phyloP scores from a whole-genome alignment of 1,140 invertebrate genomes.

The Lepidurus couesii region DNA sequence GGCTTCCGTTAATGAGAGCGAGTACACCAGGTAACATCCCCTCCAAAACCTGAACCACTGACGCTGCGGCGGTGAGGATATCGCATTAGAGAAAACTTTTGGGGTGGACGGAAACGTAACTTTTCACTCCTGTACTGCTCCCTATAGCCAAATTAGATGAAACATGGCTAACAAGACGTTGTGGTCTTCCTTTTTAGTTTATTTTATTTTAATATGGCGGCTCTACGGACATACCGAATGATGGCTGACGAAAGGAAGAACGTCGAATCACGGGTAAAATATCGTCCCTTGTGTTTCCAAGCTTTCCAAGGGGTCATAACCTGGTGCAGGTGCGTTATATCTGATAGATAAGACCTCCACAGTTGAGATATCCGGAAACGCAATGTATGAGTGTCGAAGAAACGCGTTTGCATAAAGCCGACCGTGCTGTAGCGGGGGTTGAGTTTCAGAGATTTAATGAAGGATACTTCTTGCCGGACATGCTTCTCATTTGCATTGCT shows the following conservation, averaged over 20 bases:
- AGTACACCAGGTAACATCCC: background rate
- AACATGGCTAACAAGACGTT: too few relatives aligned
- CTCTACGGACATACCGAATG: too few relatives aligned
- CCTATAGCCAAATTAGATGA: too few relatives aligned
- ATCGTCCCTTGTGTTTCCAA: background rate
- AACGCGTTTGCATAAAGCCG: background rate
- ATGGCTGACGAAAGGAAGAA: background rate
- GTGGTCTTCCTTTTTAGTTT: too few relatives aligned
- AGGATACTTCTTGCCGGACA: background rate
- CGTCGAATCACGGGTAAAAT: background rate
- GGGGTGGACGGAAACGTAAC: too few relatives aligned
- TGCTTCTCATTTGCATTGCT: constrained; percentile 8
- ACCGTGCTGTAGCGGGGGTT: background rate
- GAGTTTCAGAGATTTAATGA: background rate
- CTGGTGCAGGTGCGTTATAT: background rate
- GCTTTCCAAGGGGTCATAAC: background rate
- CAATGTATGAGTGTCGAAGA: background rate
- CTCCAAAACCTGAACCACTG: background rate
- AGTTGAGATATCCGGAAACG: constrained; percentile 21
- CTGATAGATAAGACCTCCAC: background rate
- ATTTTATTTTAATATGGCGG: too few relatives aligned
- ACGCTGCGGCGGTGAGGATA: background rate
- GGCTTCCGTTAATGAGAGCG: constrained; percentile 8
- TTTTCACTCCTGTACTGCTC: too few relatives aligned
- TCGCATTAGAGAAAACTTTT: background rate